Percentiles rank a stretch among this genome's conserved stretches.
phyloP scores from a whole-genome alignment of 2,888 invertebrate species.

The Leptopilina drosophilae region DNA sequence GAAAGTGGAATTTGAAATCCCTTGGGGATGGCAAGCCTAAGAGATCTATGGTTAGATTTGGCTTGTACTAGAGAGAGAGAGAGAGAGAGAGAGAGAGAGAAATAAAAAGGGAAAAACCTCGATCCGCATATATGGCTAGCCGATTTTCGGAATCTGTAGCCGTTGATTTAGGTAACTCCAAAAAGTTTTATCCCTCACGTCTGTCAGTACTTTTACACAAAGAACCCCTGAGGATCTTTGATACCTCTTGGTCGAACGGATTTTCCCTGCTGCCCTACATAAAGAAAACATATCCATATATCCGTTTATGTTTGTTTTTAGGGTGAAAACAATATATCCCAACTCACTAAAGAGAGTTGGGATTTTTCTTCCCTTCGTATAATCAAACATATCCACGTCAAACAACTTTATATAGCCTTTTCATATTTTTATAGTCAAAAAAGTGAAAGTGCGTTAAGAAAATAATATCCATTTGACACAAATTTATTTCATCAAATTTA shows the following conservation, averaged over 20 bases:
- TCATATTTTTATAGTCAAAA: background rate
- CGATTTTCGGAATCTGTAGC: constrained; percentile 55
- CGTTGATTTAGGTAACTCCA: constrained; percentile 67
- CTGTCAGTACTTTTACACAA: constrained; percentile 59
- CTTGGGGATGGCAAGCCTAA: constrained; percentile 11
- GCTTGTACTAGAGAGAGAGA: constrained; percentile 3
- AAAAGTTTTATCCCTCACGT: constrained; percentile 69
- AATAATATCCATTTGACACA: too few relatives aligned
- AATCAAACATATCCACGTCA: constrained; percentile 1
- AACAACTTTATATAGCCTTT: background rate
- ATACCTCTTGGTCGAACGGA: constrained; percentile 29
- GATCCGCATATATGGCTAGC: constrained; percentile 26
- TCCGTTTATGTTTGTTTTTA: background rate
- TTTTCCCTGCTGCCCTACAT: background rate
- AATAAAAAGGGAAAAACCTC: constrained; percentile 1
- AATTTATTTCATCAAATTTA: too few relatives aligned
- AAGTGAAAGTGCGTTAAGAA: too few relatives aligned
- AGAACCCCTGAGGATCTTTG: constrained; percentile 43
- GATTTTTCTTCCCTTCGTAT: too few relatives aligned
- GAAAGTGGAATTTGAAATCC: constrained; percentile 26
- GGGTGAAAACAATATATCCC: constrained; percentile 7
- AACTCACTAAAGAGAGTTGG: too few relatives aligned
- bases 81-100: background rate
- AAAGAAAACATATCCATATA: background rate
- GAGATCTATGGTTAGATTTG: constrained; percentile 26